Percentiles rank a stretch among this genome's conserved stretches.
Evolutionary conservation across 1,140 invertebrate genomes (phyloP).

Genomic region (Drosophila insularis): DNA sequence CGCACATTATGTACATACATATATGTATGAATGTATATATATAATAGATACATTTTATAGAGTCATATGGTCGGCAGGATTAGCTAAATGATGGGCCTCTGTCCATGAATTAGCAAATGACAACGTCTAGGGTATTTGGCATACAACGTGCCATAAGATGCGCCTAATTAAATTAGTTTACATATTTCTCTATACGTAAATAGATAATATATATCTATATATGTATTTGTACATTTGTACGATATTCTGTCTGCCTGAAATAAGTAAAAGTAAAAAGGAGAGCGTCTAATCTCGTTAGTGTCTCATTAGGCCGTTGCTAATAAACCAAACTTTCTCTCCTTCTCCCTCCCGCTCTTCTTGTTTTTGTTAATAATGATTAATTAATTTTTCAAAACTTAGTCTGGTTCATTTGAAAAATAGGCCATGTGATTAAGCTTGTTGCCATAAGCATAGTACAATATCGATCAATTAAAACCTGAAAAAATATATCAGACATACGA

Average conservation of each 20-base stretch:
- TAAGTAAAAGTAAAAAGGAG: neutral
- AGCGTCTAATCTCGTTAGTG: neutral
- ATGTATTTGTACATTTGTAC: constrained; percentile 21
- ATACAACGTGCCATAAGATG: constrained; percentile 52
- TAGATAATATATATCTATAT: neutral
- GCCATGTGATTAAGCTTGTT: too few relatives aligned
- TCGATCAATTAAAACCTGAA: too few relatives aligned
- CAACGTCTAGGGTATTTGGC: constrained; percentile 38
- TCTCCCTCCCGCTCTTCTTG: too few relatives aligned
- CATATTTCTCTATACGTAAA: neutral
- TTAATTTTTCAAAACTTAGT: too few relatives aligned
- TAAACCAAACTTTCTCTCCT: too few relatives aligned
- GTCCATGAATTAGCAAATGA: neutral
- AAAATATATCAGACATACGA: too few relatives aligned
- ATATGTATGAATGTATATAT: neutral
- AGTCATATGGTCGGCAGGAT: constrained; percentile 30
- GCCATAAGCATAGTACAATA: too few relatives aligned
- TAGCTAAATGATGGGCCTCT: constrained; percentile 44
- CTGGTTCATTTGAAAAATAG: too few relatives aligned
- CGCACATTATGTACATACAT: neutral
- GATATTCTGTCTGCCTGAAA: constrained; percentile 18
- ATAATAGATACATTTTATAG: neutral
- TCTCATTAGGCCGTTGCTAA: neutral
- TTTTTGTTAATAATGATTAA: too few relatives aligned
- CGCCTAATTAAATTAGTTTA: constrained; percentile 57